Conservation (phyloP, 2,113 vertebrate species). For the Amia ocellicauda region DNA sequence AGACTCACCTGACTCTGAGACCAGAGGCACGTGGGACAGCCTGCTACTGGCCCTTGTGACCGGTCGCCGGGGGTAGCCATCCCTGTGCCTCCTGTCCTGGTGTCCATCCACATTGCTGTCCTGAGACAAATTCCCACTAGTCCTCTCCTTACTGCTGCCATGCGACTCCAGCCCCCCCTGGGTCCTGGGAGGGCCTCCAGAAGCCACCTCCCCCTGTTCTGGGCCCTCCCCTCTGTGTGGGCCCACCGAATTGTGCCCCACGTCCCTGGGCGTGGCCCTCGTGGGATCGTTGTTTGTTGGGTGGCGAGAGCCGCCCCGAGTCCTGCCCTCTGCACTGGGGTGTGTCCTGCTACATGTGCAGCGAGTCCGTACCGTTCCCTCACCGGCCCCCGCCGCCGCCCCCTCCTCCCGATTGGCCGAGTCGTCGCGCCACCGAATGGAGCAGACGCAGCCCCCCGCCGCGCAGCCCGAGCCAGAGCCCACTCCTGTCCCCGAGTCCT, state of each 20-base stretch:
- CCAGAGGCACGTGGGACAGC: slow-evolving; percentile 77
- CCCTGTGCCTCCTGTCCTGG: slow-evolving; percentile 52
- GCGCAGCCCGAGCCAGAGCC: slow-evolving; percentile 16
- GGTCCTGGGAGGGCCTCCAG: slow-evolving; percentile 5
- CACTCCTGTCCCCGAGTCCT: slow-evolving; percentile 12
- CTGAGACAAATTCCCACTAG: slow-evolving; percentile 57
- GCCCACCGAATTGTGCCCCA: not conserved
- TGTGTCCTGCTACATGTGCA: slow-evolving; percentile 33
- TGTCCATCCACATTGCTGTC: slow-evolving; percentile 47
- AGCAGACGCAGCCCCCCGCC: slow-evolving; percentile 37
- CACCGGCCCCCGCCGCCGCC: slow-evolving; percentile 14
- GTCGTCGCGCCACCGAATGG: slow-evolving; percentile 44
- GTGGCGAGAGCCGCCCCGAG: not conserved
- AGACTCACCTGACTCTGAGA: slow-evolving; percentile 88
- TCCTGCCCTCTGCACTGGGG: slow-evolving; percentile 13
- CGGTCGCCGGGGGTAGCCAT: slow-evolving; percentile 80
- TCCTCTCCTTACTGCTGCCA: slow-evolving; percentile 44
- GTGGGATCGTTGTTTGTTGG: slow-evolving; percentile 7
- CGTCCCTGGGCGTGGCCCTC: not conserved
- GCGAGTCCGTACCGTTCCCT: slow-evolving; percentile 28
- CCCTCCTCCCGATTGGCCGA: slow-evolving; percentile 30
- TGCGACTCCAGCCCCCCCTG: not conserved
- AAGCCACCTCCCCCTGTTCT: slow-evolving; percentile 1
- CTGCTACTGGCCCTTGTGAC: slow-evolving; percentile 87
- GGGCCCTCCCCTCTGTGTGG: slow-evolving; percentile 17